Percentiles rank a stretch among this genome's conserved stretches.
Evolutionary conservation across 2,888 invertebrate genomes (phyloP).

Genomic region (Phaonia tiefii): DNA sequence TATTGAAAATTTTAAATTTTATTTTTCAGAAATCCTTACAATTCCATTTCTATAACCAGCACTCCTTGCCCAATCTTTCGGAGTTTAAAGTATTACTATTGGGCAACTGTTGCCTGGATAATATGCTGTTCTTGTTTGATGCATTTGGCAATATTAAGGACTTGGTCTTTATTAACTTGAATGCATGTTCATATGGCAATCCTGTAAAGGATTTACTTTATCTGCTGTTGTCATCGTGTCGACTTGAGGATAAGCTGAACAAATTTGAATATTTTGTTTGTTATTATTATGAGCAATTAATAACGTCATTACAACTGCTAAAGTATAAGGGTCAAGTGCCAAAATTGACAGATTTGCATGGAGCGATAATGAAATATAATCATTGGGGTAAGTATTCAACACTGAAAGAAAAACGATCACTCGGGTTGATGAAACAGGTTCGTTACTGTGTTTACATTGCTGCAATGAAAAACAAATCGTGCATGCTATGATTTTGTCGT

Average conservation of each 20-base stretch:
- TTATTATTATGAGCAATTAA: slow-evolving; percentile 69
- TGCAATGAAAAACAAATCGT: too few species aligned
- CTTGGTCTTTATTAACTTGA: slow-evolving; percentile 72
- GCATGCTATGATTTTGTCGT: too few species aligned
- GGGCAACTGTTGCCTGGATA: slow-evolving; percentile 76
- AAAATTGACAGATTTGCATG: slow-evolving; percentile 70
- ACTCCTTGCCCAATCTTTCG: neutral
- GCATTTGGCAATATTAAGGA: slow-evolving; percentile 68
- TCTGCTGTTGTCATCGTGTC: slow-evolving; percentile 68
- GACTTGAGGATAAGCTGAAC: slow-evolving; percentile 58
- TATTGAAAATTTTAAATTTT: neutral
- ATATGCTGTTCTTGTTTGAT: slow-evolving; percentile 72
- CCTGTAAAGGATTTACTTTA: slow-evolving; percentile 68
- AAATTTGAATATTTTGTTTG: slow-evolving; percentile 69
- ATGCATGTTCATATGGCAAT: slow-evolving; percentile 70
- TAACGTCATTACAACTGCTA: slow-evolving; percentile 69
- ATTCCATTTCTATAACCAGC: neutral
- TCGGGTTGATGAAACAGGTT: too few species aligned
- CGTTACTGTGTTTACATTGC: too few species aligned
- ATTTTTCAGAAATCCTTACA: slow-evolving; percentile 35
- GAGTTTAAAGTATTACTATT: slow-evolving; percentile 27
- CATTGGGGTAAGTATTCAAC: slow-evolving; percentile 70
- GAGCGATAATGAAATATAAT: slow-evolving; percentile 69
- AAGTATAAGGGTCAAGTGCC: slow-evolving; percentile 70
- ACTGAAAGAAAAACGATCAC: too few species aligned